These are phyloP conservation scores for Chloroclysta siterata DNA, from an alignment of 2,888 invertebrate species.

Conservation along the genomic window DNA sequence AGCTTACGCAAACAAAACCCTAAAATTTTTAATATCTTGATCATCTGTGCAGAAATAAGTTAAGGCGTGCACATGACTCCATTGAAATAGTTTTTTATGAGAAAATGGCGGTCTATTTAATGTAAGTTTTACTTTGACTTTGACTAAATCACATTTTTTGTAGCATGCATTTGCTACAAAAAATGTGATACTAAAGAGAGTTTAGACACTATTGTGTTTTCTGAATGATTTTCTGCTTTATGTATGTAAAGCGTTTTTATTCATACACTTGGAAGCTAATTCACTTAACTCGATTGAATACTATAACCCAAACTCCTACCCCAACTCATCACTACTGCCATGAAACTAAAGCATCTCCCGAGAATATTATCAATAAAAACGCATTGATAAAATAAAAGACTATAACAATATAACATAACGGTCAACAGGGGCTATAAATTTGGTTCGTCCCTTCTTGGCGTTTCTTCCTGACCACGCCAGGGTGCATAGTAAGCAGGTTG, in stretches of 20 bases:
- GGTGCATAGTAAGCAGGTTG: conserved; percentile 51
- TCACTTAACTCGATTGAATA: conserved; percentile 27
- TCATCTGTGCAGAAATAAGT: no score
- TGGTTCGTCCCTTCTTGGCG: conserved; percentile 36
- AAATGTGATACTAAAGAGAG: no score
- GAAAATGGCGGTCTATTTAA: no score
- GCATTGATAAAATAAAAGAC: conserved; percentile 56
- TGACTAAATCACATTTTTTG: no score
- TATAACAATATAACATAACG: conserved; percentile 54
- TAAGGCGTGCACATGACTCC: no score
- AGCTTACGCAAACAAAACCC: no score
- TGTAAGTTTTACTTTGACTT: no score
- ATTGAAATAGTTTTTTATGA: no score
- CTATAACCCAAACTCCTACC: conserved; percentile 8
- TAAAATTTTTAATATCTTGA: no score
- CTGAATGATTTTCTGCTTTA: no score
- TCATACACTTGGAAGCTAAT: conserved; percentile 1
- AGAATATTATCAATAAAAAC: conserved; percentile 51
- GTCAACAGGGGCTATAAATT: conserved; percentile 49
- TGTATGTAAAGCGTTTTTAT: not conserved
- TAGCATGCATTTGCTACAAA: no score
- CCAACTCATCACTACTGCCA: conserved; percentile 20
- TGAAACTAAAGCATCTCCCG: conserved; percentile 35
- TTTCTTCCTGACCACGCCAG: conserved; percentile 45
- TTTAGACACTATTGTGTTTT: no score